phyloP scores from a whole-genome alignment of 92 coral and sea anemone genomes.

The Pocillopora grandis region DNA sequence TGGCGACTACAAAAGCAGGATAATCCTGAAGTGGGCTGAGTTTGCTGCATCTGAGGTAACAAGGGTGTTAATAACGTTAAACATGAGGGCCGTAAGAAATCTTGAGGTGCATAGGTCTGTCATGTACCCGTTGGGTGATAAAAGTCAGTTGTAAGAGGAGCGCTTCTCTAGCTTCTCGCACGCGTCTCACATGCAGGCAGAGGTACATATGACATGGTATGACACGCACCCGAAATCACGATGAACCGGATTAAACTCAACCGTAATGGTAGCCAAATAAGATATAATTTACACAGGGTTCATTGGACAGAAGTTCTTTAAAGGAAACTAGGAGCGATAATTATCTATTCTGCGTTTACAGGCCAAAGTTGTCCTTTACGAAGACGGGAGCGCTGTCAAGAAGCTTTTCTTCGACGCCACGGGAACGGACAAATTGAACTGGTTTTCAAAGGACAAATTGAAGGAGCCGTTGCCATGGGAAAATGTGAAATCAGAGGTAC shows the following conservation, averaged over 20 bases:
- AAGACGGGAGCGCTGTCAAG: constrained; percentile 12
- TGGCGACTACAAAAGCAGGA: constrained; percentile 36
- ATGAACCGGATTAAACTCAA: not conserved
- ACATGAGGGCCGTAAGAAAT: too few relatives aligned
- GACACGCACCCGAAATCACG: not conserved
- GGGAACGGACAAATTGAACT: constrained; percentile 47
- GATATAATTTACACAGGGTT: not conserved
- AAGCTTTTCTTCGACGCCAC: constrained; percentile 48
- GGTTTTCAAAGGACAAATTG: constrained; percentile 38
- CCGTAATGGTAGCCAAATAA: too few relatives aligned
- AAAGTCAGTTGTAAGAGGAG: too few relatives aligned
- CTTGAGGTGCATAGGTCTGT: too few relatives aligned
- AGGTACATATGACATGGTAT: too few relatives aligned
- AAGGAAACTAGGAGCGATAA: too few relatives aligned
- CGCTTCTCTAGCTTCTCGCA: too few relatives aligned
- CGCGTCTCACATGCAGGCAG: too few relatives aligned
- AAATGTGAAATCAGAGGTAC: constrained; percentile 34
- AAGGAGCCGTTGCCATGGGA: constrained; percentile 43
- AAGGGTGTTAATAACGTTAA: not conserved
- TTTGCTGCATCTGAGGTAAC: constrained; percentile 29
- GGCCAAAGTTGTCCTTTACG: constrained; percentile 52
- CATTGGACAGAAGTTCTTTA: not conserved
- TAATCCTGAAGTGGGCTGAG: constrained; percentile 29
- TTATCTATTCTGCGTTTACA: not conserved
- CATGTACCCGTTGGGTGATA: too few relatives aligned